Percentiles rank a stretch among this genome's conserved stretches.
phyloP scores from a whole-genome alignment of 2,113 vertebrate genomes.

The Cephalopterus ornatus region DNA sequence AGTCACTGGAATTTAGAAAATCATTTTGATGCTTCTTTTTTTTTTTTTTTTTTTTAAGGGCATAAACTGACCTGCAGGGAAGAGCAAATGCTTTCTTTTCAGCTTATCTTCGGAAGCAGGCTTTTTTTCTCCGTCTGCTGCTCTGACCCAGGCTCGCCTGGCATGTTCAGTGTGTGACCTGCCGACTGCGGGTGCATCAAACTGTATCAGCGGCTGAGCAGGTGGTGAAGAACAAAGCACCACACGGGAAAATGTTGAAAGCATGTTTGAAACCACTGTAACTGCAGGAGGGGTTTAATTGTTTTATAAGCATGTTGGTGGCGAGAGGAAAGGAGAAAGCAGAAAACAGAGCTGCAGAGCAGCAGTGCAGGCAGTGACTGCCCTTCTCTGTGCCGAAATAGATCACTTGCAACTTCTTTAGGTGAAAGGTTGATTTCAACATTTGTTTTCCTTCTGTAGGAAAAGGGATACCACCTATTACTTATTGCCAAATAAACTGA shows the following conservation, averaged over 20 bases:
- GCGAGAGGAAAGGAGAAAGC: background rate
- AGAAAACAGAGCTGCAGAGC: background rate
- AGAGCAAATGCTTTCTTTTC: background rate
- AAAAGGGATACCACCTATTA: background rate
- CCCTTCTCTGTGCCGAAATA: background rate
- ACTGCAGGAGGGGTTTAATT: background rate
- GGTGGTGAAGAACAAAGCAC: background rate
- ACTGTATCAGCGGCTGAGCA: background rate
- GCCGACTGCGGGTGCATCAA: background rate
- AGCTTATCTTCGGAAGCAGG: background rate
- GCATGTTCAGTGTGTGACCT: background rate
- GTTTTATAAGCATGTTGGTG: background rate
- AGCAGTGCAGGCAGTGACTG: background rate
- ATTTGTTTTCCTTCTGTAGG: background rate
- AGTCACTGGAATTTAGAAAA: background rate
- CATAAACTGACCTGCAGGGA: background rate
- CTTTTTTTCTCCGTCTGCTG: background rate
- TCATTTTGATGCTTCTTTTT: background rate
- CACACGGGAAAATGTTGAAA: background rate
- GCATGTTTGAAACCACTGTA: background rate
- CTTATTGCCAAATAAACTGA: background rate
- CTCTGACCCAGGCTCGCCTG: conserved; percentile 8
- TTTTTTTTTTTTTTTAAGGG: background rate
- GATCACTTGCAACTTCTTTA: background rate
- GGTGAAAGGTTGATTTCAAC: background rate